Evolutionary conservation across 1,140 invertebrate genomes (phyloP).

Genomic region (Neomicropteryx cornuta): DNA sequence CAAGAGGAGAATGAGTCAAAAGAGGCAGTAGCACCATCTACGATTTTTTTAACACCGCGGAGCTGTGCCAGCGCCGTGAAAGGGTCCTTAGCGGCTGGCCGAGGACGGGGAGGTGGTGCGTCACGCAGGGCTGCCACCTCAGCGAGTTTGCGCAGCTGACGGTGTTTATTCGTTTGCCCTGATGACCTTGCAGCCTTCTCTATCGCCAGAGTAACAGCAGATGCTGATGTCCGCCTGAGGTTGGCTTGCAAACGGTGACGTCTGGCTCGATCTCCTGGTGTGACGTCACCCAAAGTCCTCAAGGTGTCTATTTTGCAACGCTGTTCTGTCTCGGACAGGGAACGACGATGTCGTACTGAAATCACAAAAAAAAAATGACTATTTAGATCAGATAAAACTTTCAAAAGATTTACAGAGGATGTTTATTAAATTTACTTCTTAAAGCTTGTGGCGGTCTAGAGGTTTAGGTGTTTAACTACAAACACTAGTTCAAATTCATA

Average conservation of each 20-base stretch:
- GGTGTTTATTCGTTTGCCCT: constrained; percentile 1
- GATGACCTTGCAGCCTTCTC: constrained; percentile 18
- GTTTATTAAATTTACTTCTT: too few species aligned
- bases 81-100: constrained; percentile 39
- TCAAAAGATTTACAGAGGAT: too few species aligned
- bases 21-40: constrained; percentile 43
- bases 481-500: too few species aligned
- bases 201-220: constrained; percentile 33
- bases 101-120: neutral
- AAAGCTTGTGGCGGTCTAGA: too few species aligned
- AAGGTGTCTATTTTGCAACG: too few species aligned
- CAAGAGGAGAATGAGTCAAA: constrained; percentile 51
- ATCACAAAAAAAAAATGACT: too few species aligned
- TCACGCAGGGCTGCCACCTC: neutral
- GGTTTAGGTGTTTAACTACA: too few species aligned
- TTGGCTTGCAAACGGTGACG: constrained; percentile 42
- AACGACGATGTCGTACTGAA: constrained; percentile 50
- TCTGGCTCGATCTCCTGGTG: too few species aligned
- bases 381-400: constrained; percentile 5
- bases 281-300: too few species aligned
- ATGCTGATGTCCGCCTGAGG: constrained; percentile 64
- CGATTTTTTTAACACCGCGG: constrained; percentile 65
- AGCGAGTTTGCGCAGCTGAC: constrained; percentile 18
- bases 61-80: constrained; percentile 56
- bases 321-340: constrained; percentile 53